Evolutionary conservation across 2,113 vertebrate species (phyloP), one percentile per base, ranked within the genome.

Genomic region (Cyprinus carpio): DNA sequence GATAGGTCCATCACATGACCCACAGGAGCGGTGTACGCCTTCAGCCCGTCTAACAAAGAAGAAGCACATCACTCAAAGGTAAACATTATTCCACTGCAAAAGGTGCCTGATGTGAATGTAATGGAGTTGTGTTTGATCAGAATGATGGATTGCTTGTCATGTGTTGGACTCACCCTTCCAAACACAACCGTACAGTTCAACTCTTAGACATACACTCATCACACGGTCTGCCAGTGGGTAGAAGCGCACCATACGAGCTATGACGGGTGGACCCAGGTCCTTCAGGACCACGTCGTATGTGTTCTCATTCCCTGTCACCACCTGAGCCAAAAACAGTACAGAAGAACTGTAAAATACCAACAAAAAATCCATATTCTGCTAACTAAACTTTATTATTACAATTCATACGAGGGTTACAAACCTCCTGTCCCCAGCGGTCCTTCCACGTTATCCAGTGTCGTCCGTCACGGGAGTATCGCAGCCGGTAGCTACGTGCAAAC

Each of bases 121-220:
- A 64, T 23, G 31, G 15, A 29, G n/a, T 29, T n/a, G 5, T 37
- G n/a, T 58, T 29, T 34, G 49, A 78, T 12, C 51, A 58, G 27
- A 12, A 51, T 51, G 64, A 69, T 51, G 37, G 31, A 79, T 72
- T 60, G 31, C 84, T 54, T 71, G 31, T 58, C 81, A 83, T 37
- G 3, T 23, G 8, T 76, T 15, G 56, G 6, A 8, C 95, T 94
- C 85, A 98, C 97, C 96, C 1, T 94, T 93, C 98, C 98, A 99
- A 0, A 96, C 86, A 40, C 98, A 99, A 87, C 98, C 98, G 0
- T 99, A 99, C n/a, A 99, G 96, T 89, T 99, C 98, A 10, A 99
- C 95, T 15, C 97, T 94, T 49, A 99, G 93, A 90, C 97, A 99
- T 64, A 99, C 97, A 0, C 97, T 99, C 97, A 99, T 98, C 81